A percentile compares a stretch with the other conserved stretches of the same genome.
Conservation (phyloP, 2,888 invertebrate genomes). For the Chirona hameri region DNA sequence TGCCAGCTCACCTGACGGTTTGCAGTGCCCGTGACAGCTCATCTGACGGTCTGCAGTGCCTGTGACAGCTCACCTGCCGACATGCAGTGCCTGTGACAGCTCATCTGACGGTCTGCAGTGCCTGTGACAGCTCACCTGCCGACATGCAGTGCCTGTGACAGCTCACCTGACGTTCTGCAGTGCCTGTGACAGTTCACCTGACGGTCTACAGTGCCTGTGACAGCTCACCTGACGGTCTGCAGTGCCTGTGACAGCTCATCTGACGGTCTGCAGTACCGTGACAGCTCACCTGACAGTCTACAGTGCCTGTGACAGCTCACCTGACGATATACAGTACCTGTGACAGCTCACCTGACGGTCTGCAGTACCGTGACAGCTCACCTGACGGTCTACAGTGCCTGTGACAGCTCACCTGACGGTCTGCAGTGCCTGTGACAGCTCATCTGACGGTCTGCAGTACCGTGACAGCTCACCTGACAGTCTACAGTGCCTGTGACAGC, state of each 20-base stretch:
- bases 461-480: too few species aligned
- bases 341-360: too few species aligned
- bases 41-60: too few species aligned
- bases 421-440: too few species aligned
- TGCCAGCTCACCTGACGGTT: constrained; percentile 44
- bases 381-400: too few species aligned
- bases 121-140: constrained; percentile 48
- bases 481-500: too few species aligned
- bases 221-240: too few species aligned
- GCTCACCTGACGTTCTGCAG: not conserved
- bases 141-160: too few species aligned
- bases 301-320: constrained; percentile 47
- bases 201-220: constrained; percentile 48
- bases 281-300: constrained; percentile 45
- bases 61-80: not conserved
- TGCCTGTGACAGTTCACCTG: constrained; percentile 41
- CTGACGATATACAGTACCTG: not conserved
- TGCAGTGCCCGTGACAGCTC: constrained; percentile 48
- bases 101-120: constrained; percentile 47
- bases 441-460: not conserved
- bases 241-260: not conserved
- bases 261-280: not conserved
- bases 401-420: not conserved
- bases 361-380: too few species aligned
- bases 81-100: not conserved